These are phyloP conservation scores for Channa maculata DNA, from an alignment of 2,113 vertebrate species.

Conservation along the genomic window DNA sequence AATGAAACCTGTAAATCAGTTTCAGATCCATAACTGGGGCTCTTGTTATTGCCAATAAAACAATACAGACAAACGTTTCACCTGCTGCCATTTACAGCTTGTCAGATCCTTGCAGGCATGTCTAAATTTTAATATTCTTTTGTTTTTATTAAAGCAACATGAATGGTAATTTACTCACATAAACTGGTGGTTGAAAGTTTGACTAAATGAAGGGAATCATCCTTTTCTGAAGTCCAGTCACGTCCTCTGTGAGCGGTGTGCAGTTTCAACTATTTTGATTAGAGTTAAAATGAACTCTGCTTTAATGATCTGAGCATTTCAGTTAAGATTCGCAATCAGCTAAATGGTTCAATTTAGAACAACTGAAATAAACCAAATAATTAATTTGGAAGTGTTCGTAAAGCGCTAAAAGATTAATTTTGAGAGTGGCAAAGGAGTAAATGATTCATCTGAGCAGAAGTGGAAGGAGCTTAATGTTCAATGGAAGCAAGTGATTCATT, in stretches of 20 bases:
- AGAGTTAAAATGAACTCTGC: slow-evolving; percentile 62
- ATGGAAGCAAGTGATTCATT: slow-evolving; percentile 73
- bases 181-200: slow-evolving; percentile 34
- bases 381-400: slow-evolving; percentile 55
- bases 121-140: slow-evolving; percentile 28
- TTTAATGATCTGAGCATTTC: slow-evolving; percentile 64
- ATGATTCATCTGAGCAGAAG: slow-evolving; percentile 68
- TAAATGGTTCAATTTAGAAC: slow-evolving; percentile 68
- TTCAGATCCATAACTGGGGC: slow-evolving; percentile 26
- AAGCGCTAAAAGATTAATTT: slow-evolving; percentile 50
- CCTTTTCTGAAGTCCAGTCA: slow-evolving; percentile 56
- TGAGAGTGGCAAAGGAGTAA: slow-evolving; percentile 45
- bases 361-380: slow-evolving; percentile 67
- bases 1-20: slow-evolving; percentile 69
- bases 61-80: slow-evolving; percentile 46
- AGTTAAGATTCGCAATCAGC: slow-evolving; percentile 68
- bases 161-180: slow-evolving; percentile 24
- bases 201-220: slow-evolving; percentile 21
- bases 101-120: slow-evolving; percentile 23
- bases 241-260: slow-evolving; percentile 22
- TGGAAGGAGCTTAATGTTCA: slow-evolving; percentile 62
- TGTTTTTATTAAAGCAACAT: slow-evolving; percentile 53
- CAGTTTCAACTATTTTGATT: slow-evolving; percentile 61
- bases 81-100: slow-evolving; percentile 43
- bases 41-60: slow-evolving; percentile 50